Evolutionary conservation across 2,888 invertebrate species (phyloP).

Genomic region (Campoplex capitator): DNA sequence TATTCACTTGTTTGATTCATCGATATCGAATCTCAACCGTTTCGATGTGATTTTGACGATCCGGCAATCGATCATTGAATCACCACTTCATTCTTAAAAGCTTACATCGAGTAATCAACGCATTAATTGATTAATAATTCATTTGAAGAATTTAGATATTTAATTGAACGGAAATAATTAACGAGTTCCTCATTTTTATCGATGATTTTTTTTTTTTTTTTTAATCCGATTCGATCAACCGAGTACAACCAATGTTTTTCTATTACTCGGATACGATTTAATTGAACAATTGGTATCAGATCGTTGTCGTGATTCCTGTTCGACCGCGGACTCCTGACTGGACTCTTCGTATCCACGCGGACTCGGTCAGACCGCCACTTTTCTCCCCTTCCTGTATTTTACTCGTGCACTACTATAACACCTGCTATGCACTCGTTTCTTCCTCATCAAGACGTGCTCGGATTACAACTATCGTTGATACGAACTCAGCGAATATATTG

Average conservation of each 20-base stretch:
- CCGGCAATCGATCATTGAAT: neutral
- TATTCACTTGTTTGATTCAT: neutral
- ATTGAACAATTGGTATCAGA: slow-evolving; percentile 35
- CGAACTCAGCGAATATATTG: neutral
- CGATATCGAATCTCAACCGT: neutral
- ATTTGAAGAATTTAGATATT: neutral
- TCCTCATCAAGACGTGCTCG: slow-evolving; percentile 21
- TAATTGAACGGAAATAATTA: neutral
- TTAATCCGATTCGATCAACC: neutral
- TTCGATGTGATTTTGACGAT: neutral
- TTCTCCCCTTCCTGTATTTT: slow-evolving; percentile 64
- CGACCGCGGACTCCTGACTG: slow-evolving; percentile 77
- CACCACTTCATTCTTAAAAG: neutral
- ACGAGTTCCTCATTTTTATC: slow-evolving; percentile 26
- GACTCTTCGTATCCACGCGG: slow-evolving; percentile 74
- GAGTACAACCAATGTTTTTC: neutral
- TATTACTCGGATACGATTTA: slow-evolving; percentile 8
- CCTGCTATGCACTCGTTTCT: slow-evolving; percentile 42
- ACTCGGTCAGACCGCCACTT: slow-evolving; percentile 62
- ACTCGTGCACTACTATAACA: slow-evolving; percentile 35
- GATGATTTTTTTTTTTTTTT: slow-evolving; percentile 20
- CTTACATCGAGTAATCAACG: neutral
- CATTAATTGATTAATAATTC: neutral
- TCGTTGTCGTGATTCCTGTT: slow-evolving; percentile 67
- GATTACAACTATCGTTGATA: neutral